Percentiles rank a stretch among this genome's conserved stretches.
phyloP scores from a whole-genome alignment of 2,888 invertebrate genomes.

The Drosophila neutralis region DNA sequence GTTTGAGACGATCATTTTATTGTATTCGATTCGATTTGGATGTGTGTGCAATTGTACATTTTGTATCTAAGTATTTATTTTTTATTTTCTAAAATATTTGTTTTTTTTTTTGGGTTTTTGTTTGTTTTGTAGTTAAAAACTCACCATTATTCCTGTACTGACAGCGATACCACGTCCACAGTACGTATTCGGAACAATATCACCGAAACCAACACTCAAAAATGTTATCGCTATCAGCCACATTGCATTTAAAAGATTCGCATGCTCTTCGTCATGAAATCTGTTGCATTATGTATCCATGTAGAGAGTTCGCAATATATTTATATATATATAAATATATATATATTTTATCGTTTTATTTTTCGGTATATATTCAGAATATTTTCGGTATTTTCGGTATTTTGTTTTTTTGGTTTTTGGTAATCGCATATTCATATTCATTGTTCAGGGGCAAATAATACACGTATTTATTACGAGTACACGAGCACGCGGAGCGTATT shows the following conservation, averaged over 20 bases:
- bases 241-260: slow-evolving; percentile 99
- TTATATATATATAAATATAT: slow-evolving; percentile 29
- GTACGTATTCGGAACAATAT: slow-evolving; percentile 99
- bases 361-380: slow-evolving; percentile 22
- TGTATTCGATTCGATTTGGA: slow-evolving; percentile 28
- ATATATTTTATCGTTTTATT: slow-evolving; percentile 25
- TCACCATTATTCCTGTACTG: slow-evolving; percentile 99
- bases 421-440: slow-evolving; percentile 32
- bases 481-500: slow-evolving; percentile 55
- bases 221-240: slow-evolving; percentile 99
- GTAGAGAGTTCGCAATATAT: slow-evolving; percentile 33
- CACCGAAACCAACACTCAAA: slow-evolving; percentile 99
- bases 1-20: slow-evolving; percentile 10
- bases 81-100: slow-evolving; percentile 1
- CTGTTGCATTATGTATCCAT: slow-evolving; percentile 85
- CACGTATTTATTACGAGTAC: slow-evolving; percentile 45
- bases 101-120: slow-evolving; percentile 35
- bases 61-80: background rate
- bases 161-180: slow-evolving; percentile 99
- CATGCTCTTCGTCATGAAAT: slow-evolving; percentile 99
- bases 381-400: slow-evolving; percentile 20
- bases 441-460: slow-evolving; percentile 49
- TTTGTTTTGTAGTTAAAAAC: slow-evolving; percentile 85
- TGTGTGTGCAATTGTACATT: slow-evolving; percentile 59
- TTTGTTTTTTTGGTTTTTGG: slow-evolving; percentile 29